phyloP scores from a whole-genome alignment of 2,888 invertebrate species.

The Tachina grossa region DNA sequence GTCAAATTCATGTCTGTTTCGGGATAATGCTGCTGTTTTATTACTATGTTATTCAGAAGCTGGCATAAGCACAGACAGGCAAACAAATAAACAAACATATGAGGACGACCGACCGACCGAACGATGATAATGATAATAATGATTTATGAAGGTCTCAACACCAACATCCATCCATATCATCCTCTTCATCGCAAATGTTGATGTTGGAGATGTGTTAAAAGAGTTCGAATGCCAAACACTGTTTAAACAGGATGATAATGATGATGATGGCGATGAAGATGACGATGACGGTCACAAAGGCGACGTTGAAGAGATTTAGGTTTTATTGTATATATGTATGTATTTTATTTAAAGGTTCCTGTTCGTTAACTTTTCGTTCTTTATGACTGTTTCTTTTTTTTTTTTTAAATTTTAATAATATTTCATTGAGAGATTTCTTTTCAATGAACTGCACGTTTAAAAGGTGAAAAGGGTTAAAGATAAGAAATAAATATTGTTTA shows the following conservation, averaged over 20 bases:
- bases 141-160: constrained; percentile 67
- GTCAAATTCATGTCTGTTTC: constrained; percentile 26
- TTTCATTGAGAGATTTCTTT: constrained; percentile 44
- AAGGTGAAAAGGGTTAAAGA: constrained; percentile 58
- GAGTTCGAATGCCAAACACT: constrained; percentile 65
- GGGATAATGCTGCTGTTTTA: constrained; percentile 49
- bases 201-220: constrained; percentile 53
- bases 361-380: constrained; percentile 20
- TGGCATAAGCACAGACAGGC: not conserved
- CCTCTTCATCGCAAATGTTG: not conserved
- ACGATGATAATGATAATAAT: constrained; percentile 56
- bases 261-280: not conserved
- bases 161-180: constrained; percentile 33
- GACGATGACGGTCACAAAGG: not conserved
- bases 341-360: constrained; percentile 25
- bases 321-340: constrained; percentile 4
- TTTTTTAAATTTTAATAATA: constrained; percentile 2
- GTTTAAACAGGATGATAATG: constrained; percentile 56
- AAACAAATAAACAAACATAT: constrained; percentile 24
- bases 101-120: not conserved
- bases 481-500: constrained; percentile 20
- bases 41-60: constrained; percentile 22
- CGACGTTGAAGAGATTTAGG: constrained; percentile 12
- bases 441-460: constrained; percentile 43
- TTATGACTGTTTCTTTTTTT: constrained; percentile 20